Conservation (phyloP, 2,113 vertebrate species). For the Recurvirostra avosetta region DNA sequence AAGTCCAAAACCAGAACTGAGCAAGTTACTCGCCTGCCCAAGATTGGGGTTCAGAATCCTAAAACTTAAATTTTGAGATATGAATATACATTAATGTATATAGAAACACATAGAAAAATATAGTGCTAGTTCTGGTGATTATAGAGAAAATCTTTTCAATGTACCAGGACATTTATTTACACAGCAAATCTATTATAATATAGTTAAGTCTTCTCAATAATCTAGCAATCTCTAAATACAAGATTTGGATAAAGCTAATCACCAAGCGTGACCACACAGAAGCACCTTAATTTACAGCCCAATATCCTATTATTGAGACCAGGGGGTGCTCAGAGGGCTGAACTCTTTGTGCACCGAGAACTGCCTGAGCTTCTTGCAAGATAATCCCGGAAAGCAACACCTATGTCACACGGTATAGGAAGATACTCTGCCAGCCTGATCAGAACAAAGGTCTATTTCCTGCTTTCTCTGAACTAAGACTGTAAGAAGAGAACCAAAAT, state of each 20-base stretch:
- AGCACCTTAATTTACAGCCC: not conserved
- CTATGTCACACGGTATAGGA: not conserved
- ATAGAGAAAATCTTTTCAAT: not conserved
- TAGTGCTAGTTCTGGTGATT: not conserved
- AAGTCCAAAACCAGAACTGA: not conserved
- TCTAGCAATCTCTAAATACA: not conserved
- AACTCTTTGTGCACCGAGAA: not conserved
- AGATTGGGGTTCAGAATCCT: not conserved
- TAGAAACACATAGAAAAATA: not conserved
- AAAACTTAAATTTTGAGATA: not conserved
- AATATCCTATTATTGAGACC: not conserved
- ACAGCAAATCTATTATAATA: not conserved
- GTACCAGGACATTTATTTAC: not conserved
- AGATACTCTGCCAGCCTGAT: not conserved
- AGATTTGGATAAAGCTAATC: not conserved
- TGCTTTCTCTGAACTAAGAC: not conserved
- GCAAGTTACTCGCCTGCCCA: not conserved
- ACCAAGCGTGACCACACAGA: not conserved
- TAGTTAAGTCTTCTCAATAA: not conserved
- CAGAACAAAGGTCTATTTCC: not conserved
- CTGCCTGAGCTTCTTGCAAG: not conserved
- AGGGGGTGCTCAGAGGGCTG: not conserved
- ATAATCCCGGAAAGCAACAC: not conserved
- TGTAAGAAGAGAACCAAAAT: not conserved
- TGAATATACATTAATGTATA: not conserved